Evolutionary conservation across 1,140 invertebrate species (phyloP), one percentile per base, ranked within the genome.

Genomic region (Drosophila pruinosa): DNA sequence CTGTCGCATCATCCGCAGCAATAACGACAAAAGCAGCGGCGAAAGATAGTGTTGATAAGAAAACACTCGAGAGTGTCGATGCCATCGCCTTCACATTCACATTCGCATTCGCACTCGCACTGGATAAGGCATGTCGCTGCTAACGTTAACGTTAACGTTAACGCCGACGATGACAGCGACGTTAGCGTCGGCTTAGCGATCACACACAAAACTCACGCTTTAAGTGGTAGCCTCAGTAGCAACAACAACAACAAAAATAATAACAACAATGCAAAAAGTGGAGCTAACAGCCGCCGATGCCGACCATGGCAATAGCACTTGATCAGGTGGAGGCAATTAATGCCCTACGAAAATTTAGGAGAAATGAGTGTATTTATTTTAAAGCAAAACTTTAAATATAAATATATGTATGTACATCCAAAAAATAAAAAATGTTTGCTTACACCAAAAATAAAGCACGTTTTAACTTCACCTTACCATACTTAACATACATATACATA

Each of bases 1-100:
- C 7, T 24, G 45, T 24, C 54, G 31, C 47, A 17, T 34, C 6
- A 28, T 36, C 39, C 54, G 31, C 21, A 57, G 14, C 50, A 69
- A 17, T 12, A 71, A 1, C 17, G 45, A 47, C 50, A 65, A 74
- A 43, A 75, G 48, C 26, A 34, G 21, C n/a, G 39, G 24, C 31
- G 14, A 12, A 26, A 62, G 78, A 80, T 80, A 76, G 78, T 81
- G 68, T 59, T 81, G 73, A 81, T 77, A 81, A 77, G 24, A 67
- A 76, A 76, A 70, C 56, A 68, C 62, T 78, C 69, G 57, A 78
- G 62, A 73, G 58, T 24, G 22, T 19, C 53, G 41, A 45, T 19
- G 24, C 10, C 38, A 12, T 34, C 41, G 57, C 31, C 58, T 12
- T 50, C 45, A 15, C 34, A 10, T 12, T 53, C 26, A 21, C 48